Evolutionary conservation across 2,113 vertebrate genomes (phyloP).

Genomic region (Rhinoptilus africanus): DNA sequence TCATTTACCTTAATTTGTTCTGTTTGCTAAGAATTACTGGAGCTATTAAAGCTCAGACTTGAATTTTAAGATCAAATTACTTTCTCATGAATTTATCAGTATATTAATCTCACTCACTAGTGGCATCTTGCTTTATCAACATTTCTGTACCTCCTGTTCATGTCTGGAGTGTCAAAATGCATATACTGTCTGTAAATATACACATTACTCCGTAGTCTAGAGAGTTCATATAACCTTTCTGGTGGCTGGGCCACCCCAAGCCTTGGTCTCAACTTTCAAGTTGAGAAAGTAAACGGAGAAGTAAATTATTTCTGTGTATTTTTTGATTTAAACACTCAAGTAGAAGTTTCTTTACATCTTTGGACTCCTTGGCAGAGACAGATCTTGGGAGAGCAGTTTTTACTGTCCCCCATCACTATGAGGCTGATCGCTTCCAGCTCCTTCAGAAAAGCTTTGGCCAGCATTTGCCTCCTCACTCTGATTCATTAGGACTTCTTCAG

Average conservation of each 20-base stretch:
- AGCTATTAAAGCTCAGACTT: constrained; percentile 10
- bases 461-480: neutral
- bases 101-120: neutral
- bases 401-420: neutral
- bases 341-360: neutral
- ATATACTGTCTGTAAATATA: neutral
- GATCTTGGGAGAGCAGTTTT: neutral
- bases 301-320: neutral
- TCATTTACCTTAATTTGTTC: constrained; percentile 30
- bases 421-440: neutral
- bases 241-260: neutral
- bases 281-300: neutral
- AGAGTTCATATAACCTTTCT: neutral
- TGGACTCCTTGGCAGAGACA: neutral
- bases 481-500: neutral
- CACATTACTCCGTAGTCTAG: neutral
- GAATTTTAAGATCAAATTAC: neutral
- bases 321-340: neutral
- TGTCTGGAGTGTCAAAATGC: neutral
- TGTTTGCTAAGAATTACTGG: constrained; percentile 27
- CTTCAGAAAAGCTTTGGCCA: neutral
- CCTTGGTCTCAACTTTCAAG: neutral
- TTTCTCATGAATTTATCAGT: neutral
- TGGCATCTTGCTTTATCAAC: neutral
- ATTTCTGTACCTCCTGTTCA: neutral